phyloP scores from a whole-genome alignment of 1,140 invertebrate genomes.

The Mycetomoellerius zeteki region DNA sequence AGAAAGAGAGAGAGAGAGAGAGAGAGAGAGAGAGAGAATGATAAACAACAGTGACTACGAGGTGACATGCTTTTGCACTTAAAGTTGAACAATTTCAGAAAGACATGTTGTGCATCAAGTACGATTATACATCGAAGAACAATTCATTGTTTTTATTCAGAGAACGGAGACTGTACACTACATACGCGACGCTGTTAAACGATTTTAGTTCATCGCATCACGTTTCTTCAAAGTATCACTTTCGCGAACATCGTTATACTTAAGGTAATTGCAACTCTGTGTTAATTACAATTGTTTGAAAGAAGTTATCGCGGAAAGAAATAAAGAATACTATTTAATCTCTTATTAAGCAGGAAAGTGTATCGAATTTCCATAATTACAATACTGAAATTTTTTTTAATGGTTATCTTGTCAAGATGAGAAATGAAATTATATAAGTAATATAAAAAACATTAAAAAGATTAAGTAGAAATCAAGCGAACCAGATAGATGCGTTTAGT shows the following conservation, averaged over 20 bases:
- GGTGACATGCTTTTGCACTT: constrained; percentile 32
- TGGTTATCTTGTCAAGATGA: background rate
- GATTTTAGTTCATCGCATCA: background rate
- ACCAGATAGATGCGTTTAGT: background rate
- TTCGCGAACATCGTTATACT: constrained; percentile 19
- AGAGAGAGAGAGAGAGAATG: background rate
- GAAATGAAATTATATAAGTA: background rate
- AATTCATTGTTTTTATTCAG: constrained; percentile 16
- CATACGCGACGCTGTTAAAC: constrained; percentile 2
- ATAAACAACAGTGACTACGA: background rate
- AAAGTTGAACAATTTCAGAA: constrained; percentile 28
- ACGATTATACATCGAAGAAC: constrained; percentile 6
- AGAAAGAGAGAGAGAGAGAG: background rate
- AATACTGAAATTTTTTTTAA: background rate
- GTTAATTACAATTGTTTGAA: constrained; percentile 8
- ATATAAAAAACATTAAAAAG: background rate
- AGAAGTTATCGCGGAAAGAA: background rate
- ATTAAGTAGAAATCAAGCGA: background rate
- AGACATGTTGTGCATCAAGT: background rate
- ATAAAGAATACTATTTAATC: background rate
- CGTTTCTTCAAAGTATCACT: constrained; percentile 3
- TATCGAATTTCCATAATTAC: background rate
- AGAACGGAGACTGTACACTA: background rate
- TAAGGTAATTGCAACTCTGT: constrained; percentile 9
- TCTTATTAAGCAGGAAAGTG: background rate